Evolutionary conservation across 2,113 vertebrate species (phyloP).

Genomic region (Cranoglanis bouderius): DNA sequence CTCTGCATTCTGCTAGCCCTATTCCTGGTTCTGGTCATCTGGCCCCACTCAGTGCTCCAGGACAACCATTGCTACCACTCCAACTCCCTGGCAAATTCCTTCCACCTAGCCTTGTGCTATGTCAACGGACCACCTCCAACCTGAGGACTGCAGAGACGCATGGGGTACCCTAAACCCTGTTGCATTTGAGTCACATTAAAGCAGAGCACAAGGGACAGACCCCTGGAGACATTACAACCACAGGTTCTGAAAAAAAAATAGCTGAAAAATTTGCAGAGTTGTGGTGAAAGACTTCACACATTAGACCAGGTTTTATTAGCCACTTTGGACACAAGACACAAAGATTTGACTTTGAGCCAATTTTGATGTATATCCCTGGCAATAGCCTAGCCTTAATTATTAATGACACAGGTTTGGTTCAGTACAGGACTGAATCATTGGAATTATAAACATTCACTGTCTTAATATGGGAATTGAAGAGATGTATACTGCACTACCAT

Average conservation of each 20-base stretch:
- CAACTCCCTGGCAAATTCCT: slow-evolving; percentile 55
- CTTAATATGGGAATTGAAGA: not conserved
- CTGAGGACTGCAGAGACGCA: slow-evolving; percentile 58
- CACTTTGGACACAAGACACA: not conserved
- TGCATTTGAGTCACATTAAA: not conserved
- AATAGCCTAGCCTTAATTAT: not conserved
- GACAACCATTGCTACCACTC: slow-evolving; percentile 62
- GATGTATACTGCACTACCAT: not conserved
- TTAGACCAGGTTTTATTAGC: not conserved
- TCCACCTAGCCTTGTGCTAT: slow-evolving; percentile 76
- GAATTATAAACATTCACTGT: not conserved
- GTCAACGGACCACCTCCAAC: slow-evolving; percentile 81
- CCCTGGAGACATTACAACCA: not conserved
- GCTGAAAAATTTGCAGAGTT: not conserved
- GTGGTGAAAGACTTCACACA: not conserved
- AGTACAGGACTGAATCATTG: not conserved
- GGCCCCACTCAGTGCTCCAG: slow-evolving; percentile 32
- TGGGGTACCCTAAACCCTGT: not conserved
- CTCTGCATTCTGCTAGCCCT: slow-evolving; percentile 64
- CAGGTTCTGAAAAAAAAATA: not conserved
- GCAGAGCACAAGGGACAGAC: not conserved
- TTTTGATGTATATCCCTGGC: not conserved
- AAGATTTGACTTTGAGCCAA: not conserved
- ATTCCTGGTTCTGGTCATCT: slow-evolving; percentile 60
- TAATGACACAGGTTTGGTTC: not conserved